Conservation (phyloP, 2,113 vertebrate species). For the Ammodytes marinus region DNA sequence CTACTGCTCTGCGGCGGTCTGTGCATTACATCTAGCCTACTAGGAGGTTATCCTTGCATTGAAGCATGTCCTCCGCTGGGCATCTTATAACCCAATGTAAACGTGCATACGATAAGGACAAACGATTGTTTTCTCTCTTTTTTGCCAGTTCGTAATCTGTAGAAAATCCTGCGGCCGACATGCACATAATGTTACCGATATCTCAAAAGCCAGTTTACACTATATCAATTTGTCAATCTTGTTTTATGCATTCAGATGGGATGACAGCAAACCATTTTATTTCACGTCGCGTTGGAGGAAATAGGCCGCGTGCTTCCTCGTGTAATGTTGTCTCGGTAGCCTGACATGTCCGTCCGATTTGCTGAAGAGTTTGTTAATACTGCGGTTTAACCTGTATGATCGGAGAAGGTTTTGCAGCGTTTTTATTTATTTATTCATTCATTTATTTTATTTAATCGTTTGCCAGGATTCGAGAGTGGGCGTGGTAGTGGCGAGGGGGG, state of each 20-base stretch:
- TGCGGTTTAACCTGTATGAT: not conserved
- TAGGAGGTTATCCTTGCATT: not conserved
- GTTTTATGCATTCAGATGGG: too few species aligned
- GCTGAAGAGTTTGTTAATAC: not conserved
- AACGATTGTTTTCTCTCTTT: not conserved
- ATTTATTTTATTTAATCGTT: not conserved
- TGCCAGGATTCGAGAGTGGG: constrained; percentile 61
- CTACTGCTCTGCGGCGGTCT: not conserved
- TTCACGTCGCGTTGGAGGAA: not conserved
- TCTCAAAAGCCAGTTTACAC: too few species aligned
- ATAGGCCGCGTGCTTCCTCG: not conserved
- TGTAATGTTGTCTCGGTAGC: not conserved
- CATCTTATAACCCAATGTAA: fast-evolving
- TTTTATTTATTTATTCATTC: not conserved
- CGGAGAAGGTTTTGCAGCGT: constrained; percentile 22
- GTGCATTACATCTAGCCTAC: not conserved
- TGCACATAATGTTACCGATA: not conserved
- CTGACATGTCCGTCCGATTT: not conserved
- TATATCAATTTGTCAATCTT: too few species aligned
- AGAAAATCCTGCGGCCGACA: not conserved
- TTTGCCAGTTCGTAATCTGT: not conserved
- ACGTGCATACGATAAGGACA: not conserved
- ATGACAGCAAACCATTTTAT: not conserved
- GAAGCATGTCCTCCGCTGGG: not conserved
- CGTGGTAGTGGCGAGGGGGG: constrained; percentile 51